These are phyloP conservation scores for Bolborhynchus lineola DNA, from an alignment of 2,113 vertebrate genomes.

Conservation along the genomic window DNA sequence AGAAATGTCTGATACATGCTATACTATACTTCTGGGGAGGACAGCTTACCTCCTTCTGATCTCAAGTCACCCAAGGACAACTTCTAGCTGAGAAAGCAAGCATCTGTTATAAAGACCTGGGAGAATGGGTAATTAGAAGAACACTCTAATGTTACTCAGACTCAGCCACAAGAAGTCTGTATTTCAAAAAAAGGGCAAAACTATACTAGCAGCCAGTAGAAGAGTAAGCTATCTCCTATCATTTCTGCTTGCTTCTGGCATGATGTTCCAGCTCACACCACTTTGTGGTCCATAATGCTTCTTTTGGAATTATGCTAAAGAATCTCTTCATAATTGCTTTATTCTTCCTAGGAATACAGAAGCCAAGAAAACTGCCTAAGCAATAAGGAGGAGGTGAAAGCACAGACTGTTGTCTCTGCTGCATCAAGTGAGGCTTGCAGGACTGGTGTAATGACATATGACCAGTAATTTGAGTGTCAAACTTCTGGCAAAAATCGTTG, in stretches of 20 bases:
- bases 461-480: constrained; percentile 45
- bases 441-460: constrained; percentile 43
- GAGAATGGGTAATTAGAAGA: not conserved
- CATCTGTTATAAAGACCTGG: not conserved
- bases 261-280: not conserved
- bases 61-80: not conserved
- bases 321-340: not conserved
- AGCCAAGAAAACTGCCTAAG: not conserved
- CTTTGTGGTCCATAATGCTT: not conserved
- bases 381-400: not conserved
- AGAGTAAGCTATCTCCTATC: not conserved
- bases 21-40: not conserved
- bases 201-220: not conserved
- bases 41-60: not conserved
- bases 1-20: not conserved
- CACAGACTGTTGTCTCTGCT: not conserved
- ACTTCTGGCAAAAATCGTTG: constrained; percentile 48
- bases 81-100: not conserved
- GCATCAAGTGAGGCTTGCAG: not conserved
- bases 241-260: not conserved
- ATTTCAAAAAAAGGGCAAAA: not conserved
- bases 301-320: not conserved
- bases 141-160: not conserved
- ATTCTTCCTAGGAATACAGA: not conserved
- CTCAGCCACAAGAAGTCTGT: not conserved